phyloP scores from a whole-genome alignment of 1,140 invertebrate species.

The Pogonomyrmex californicus region DNA sequence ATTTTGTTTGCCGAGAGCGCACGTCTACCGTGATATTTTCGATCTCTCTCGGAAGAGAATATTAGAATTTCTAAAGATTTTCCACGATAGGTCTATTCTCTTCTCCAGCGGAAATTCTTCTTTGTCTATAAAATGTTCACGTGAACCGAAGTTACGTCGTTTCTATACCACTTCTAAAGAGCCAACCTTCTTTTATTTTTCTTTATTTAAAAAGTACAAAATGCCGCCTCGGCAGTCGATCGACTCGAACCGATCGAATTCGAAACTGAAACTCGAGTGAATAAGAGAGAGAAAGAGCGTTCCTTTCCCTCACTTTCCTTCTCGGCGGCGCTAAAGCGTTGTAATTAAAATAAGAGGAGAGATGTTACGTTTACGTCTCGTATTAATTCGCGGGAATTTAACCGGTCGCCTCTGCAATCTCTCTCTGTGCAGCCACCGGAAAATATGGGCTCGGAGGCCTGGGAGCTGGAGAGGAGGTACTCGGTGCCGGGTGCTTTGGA shows the following conservation, averaged over 20 bases:
- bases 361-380: constrained; percentile 22
- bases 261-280: background rate
- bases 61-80: background rate
- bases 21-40: background rate
- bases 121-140: background rate
- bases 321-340: constrained; percentile 17
- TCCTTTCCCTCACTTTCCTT: constrained; percentile 32
- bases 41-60: background rate
- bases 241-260: background rate
- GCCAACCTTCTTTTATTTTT: background rate
- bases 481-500: constrained; percentile 93
- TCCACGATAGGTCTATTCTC: background rate
- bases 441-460: constrained; percentile 87
- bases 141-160: background rate
- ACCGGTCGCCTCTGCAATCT: constrained; percentile 33
- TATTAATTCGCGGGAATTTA: constrained; percentile 44
- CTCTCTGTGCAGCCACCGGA: constrained; percentile 57
- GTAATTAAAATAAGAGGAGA: constrained; percentile 53
- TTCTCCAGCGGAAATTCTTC: background rate
- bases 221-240: background rate
- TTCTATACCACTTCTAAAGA: background rate
- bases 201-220: background rate
- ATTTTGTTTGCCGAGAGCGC: background rate
- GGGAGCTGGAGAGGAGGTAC: constrained; percentile 92
- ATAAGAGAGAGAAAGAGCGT: background rate